Evolutionary conservation across 2,797 vertebrate genomes (phyloP), one percentile per base, ranked within the genome.

Genomic region (Hozukius guyotensis): DNA sequence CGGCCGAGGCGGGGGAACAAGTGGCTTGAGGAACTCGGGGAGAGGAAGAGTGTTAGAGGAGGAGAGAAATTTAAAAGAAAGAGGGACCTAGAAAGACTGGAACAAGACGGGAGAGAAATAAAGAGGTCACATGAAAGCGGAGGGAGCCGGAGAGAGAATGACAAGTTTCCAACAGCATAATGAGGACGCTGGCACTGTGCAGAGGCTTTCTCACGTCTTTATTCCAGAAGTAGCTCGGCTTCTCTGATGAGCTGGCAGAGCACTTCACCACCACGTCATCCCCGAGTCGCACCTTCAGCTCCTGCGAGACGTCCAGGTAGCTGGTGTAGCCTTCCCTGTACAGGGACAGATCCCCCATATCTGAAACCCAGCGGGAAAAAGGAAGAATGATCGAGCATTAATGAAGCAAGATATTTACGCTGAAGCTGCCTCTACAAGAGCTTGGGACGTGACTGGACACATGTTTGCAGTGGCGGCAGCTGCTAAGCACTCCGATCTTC

Each of bases 221-320:
- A 22, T 66, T 79, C 97, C 96, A 97, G 80, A 24, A 91, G 85
- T 94, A 96, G 27, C 13, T 52, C 0, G 95, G 95, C 24, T 90
- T 60, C 84, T 95, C 93, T 0, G 96, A 96, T 3, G 96, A 89
- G 1, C 88, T 89, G 25, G 93, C 83, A 1, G 88, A 90, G 66
- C 96, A 97, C 20, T 92, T 90, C 72, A 97, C 80, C 79, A 91
- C 88, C 81, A 97, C 91, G 0, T 95, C 84, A 0, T 93, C 93
- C 0, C 96, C 96, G 4, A 75, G 56, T 4, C 56, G 83, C 59
- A 96, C 94, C 24, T 62, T 87, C 72, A 97, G 82, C 7, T 94
- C 84, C 57, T 92, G 62, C 0, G 92, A 69, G 11, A 84, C 14
- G 0, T 82, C 63, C 34, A 91, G 82, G 87, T 93, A 95, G 71